A percentile compares a stretch with the other conserved stretches of the same genome.
phyloP scores from a whole-genome alignment of 2,888 invertebrate genomes.

The Drosophila kanekoi region DNA sequence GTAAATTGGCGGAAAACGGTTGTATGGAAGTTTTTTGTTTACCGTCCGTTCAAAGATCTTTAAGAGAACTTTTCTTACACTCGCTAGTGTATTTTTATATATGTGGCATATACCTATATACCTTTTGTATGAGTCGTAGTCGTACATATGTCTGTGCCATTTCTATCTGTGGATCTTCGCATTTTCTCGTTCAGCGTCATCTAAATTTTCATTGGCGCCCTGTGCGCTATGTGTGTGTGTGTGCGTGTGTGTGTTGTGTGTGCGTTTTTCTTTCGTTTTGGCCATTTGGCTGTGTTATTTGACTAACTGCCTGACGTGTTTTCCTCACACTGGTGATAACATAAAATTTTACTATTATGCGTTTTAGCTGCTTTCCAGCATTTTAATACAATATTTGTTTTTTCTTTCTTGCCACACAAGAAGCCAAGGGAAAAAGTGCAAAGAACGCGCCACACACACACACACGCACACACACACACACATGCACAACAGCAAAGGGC shows the following conservation, averaged over 20 bases:
- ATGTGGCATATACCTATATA: not conserved
- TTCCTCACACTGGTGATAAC: constrained; percentile 80
- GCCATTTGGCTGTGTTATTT: constrained; percentile 72
- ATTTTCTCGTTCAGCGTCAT: constrained; percentile 50
- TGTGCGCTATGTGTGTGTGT: constrained; percentile 38
- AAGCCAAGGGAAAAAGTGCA: constrained; percentile 52
- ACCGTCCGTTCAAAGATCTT: too few relatives aligned
- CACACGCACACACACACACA: constrained; percentile 29
- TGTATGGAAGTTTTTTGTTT: too few relatives aligned
- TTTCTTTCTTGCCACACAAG: constrained; percentile 57
- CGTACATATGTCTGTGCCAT: constrained; percentile 12
- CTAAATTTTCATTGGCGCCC: constrained; percentile 66
- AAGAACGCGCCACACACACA: constrained; percentile 35
- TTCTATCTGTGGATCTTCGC: constrained; percentile 26
- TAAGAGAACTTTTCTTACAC: too few relatives aligned
- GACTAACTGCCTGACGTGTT: constrained; percentile 83
- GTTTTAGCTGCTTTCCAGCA: constrained; percentile 83
- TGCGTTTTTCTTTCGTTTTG: constrained; percentile 42
- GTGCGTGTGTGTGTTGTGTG: constrained; percentile 15
- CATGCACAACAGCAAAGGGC: constrained; percentile 52
- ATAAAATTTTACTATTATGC: constrained; percentile 84
- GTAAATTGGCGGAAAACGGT: too few relatives aligned
- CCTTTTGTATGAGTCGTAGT: constrained; percentile 10
- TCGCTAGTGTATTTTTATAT: not conserved
- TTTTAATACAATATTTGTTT: constrained; percentile 83